phyloP scores from a whole-genome alignment of 1,140 invertebrate species.

The Nasonia longicornis region DNA sequence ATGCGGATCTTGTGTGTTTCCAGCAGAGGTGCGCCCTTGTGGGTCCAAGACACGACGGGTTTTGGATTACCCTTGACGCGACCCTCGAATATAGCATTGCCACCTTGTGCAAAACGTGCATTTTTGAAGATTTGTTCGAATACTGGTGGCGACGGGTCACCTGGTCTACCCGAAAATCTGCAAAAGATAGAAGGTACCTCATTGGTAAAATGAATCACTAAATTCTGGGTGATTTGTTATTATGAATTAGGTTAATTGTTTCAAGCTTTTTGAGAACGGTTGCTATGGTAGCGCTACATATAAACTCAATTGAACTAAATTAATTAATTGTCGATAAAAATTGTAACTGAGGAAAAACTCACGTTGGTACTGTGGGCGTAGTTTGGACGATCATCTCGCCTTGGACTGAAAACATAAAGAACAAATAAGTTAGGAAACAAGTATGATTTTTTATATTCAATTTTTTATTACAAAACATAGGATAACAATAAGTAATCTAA shows the following conservation, averaged over 20 bases:
- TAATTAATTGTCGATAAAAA: too few species aligned
- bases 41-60: constrained; percentile 94
- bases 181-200: background rate
- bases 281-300: too few species aligned
- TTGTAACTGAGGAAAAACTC: constrained; percentile 50
- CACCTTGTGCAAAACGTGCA: constrained; percentile 92
- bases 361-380: constrained; percentile 65
- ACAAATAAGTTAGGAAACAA: background rate
- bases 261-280: too few species aligned
- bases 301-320: background rate
- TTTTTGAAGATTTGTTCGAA: constrained; percentile 95
- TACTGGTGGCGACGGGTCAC: constrained; percentile 85
- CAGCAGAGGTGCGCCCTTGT: constrained; percentile 84
- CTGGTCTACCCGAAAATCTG: constrained; percentile 70
- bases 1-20: constrained; percentile 88
- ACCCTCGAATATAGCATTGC: constrained; percentile 93
- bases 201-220: too few species aligned
- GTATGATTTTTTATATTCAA: too few species aligned
- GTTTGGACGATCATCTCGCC: constrained; percentile 67
- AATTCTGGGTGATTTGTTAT: too few species aligned
- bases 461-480: background rate
- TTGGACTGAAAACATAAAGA: constrained; percentile 59
- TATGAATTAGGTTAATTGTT: too few species aligned
- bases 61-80: constrained; percentile 91
- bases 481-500: too few species aligned